Conservation (phyloP, 2,113 vertebrate genomes). For the Eubucco bourcierii region DNA sequence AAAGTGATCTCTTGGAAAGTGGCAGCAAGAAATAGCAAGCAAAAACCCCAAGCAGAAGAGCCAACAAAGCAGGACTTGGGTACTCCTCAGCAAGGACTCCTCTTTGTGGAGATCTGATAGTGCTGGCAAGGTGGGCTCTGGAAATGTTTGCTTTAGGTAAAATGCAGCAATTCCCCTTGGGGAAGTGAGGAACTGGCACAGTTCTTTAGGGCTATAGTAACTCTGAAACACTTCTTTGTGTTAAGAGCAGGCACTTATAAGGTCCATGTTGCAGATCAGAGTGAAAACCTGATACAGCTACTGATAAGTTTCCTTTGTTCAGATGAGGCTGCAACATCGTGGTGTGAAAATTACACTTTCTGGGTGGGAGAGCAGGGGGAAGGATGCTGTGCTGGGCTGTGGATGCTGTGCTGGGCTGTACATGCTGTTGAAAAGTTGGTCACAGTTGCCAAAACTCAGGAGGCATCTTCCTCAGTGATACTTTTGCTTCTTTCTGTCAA, state of each 20-base stretch:
- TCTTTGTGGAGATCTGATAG: background rate
- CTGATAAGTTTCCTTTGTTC: conserved; percentile 22
- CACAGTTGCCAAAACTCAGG: background rate
- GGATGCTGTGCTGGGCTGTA: background rate
- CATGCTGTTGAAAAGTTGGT: conserved; percentile 23
- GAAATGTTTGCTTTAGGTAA: background rate
- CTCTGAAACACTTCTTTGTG: conserved; percentile 48
- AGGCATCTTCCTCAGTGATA: conserved; percentile 2
- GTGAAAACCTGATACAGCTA: background rate
- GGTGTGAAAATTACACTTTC: background rate
- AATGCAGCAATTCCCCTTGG: background rate
- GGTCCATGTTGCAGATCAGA: background rate
- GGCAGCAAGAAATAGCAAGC: background rate
- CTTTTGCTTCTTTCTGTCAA: background rate
- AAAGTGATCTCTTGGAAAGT: background rate
- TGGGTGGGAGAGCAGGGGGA: background rate
- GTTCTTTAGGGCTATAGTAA: background rate
- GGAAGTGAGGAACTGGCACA: background rate
- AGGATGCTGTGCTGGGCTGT: background rate
- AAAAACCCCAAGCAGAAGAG: background rate
- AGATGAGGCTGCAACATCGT: background rate
- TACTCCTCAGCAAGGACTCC: background rate
- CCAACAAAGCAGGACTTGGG: background rate
- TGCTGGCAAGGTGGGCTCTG: background rate
- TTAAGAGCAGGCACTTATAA: background rate